Base-by-base conservation (phyloP, 1,140 invertebrate genomes). In the Drosophila nigromelanica region DNA sequence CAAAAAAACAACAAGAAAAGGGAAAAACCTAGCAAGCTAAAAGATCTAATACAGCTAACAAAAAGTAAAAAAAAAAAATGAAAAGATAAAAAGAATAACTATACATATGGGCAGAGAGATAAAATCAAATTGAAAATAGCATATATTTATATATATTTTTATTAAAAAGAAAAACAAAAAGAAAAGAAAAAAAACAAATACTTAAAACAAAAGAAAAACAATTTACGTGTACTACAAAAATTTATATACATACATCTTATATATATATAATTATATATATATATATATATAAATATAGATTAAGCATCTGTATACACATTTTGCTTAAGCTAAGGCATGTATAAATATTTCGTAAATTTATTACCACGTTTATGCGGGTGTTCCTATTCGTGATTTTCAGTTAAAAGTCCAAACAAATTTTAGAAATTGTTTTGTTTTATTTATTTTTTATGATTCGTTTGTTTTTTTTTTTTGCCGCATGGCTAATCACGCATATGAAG, bases 121-220 rank as follows among this genome's bases (percentile, higher is more conserved):
- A 87, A 86, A 86, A 86, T 86, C 82, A 86, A 86, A 86, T 86
- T 76, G 56, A 86, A 78, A 86, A 87, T 87, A 81, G 78, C 70
- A 78, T 87, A 87, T 86, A 78, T 86, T 81, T 86, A 87, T 86
- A 86, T 86, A 86, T 86, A 86, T 86, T 87, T 86, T 87, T 86
- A 87, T 87, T 81, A 81, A 87, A 86, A 68, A 79, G 21, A 51
- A 64, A 78, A 56, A 33, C 33, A 30, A 79, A 62, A 69, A 55
- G 54, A 14, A 55, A 52, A 43, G n/a, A 71, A 51, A 59, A 68
- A 54, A 51, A 51, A 33, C 30, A 71, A 64, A 50, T 73, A 56
- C 51, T 70, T 70, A 62, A 67, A 51, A 4, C 6, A 24, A 81
- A 81, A 85, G 50, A 50, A 76, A 82, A 76, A 56, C 50, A 75